A percentile compares a stretch with the other conserved stretches of the same genome.
Evolutionary conservation across 2,113 vertebrate species (phyloP).

Genomic region (Malurus alboscapulatus): DNA sequence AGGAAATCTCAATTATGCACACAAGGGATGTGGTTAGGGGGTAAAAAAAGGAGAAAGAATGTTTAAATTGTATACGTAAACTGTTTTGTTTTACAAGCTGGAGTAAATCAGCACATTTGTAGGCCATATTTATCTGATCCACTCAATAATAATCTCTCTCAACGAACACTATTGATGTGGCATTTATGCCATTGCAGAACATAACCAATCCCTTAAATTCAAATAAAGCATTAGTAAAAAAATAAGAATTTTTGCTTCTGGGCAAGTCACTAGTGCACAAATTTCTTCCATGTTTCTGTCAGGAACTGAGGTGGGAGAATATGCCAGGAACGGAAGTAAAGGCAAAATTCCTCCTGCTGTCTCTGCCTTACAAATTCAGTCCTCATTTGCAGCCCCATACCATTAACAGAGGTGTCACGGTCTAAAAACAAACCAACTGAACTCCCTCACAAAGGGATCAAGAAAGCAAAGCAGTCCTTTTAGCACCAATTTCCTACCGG

Average conservation of each 20-base stretch:
- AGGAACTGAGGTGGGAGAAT: neutral
- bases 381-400: neutral
- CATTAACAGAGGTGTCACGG: neutral
- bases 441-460: neutral
- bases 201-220: conserved; percentile 65
- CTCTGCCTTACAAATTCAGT: neutral
- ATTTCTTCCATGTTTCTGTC: conserved; percentile 21
- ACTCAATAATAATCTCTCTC: conserved; percentile 55
- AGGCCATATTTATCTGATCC: conserved; percentile 75
- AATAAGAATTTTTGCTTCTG: conserved; percentile 63
- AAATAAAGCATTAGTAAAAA: conserved; percentile 61
- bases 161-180: conserved; percentile 69
- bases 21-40: conserved; percentile 80
- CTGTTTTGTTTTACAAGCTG: conserved; percentile 78
- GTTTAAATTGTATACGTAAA: conserved; percentile 81
- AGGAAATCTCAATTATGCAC: conserved; percentile 77
- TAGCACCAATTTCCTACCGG: rapidly evolving
- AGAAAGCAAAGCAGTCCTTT: neutral
- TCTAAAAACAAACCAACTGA: neutral
- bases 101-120: conserved; percentile 77
- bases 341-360: neutral
- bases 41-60: conserved; percentile 66
- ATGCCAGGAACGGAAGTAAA: neutral
- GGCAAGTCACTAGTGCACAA: conserved; percentile 34
- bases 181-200: conserved; percentile 59